A percentile compares a stretch with the other conserved stretches of the same genome.
Conservation (phyloP, 2,888 invertebrate genomes). For the Ecliptopera silaceata region DNA sequence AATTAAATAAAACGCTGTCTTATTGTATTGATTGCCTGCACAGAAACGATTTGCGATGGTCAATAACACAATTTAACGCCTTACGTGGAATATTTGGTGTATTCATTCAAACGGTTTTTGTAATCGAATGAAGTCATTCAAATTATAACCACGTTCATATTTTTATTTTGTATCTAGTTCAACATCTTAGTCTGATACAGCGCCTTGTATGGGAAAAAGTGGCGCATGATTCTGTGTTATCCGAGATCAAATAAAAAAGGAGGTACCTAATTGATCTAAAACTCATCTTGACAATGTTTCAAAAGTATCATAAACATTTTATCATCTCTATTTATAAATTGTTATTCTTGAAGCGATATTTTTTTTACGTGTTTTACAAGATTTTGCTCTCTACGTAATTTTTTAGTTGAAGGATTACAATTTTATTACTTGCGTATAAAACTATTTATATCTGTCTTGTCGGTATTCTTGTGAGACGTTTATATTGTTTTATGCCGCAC, state of each 20-base stretch:
- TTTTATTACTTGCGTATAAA: constrained; percentile 6
- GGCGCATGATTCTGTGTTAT: too few species aligned
- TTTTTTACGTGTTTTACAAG: constrained; percentile 17
- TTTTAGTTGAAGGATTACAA: constrained; percentile 24
- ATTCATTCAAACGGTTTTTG: not conserved
- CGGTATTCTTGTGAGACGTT: constrained; percentile 22
- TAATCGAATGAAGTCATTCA: too few species aligned
- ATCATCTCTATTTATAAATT: not conserved
- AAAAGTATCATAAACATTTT: not conserved
- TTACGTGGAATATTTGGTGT: not conserved
- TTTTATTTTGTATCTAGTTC: too few species aligned
- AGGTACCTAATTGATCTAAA: not conserved
- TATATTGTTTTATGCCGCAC: constrained; percentile 22
- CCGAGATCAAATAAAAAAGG: too few species aligned
- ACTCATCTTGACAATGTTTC: not conserved
- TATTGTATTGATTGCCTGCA: constrained; percentile 30
- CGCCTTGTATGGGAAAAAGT: too few species aligned
- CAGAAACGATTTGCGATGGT: constrained; percentile 35
- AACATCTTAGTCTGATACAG: too few species aligned
- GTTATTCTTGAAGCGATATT: not conserved
- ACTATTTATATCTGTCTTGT: constrained; percentile 31
- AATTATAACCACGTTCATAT: too few species aligned
- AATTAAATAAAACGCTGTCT: constrained; percentile 31
- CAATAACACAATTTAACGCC: constrained; percentile 18
- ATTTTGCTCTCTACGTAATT: constrained; percentile 24